Evolutionary conservation across 2,113 vertebrate genomes (phyloP).

Genomic region (Corythaixoides concolor): DNA sequence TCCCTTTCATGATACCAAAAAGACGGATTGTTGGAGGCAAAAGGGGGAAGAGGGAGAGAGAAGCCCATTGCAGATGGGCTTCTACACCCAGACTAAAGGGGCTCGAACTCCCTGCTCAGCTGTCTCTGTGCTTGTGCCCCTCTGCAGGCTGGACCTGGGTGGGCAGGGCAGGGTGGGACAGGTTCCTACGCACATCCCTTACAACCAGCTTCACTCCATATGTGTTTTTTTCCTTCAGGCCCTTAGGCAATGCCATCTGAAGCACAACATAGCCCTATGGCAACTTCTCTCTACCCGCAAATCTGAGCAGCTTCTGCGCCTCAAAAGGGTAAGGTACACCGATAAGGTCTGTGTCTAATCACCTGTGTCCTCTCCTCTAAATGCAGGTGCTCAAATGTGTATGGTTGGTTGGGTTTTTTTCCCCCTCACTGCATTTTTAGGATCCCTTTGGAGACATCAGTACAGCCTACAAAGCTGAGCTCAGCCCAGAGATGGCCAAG

Average conservation of each 20-base stretch:
- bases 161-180: neutral
- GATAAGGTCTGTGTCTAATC: neutral
- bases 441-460: slow-evolving; percentile 86
- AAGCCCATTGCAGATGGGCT: neutral
- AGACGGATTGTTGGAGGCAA: neutral
- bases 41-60: neutral
- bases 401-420: neutral
- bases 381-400: neutral
- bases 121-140: neutral
- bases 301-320: slow-evolving; percentile 86
- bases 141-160: neutral
- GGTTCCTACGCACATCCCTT: neutral
- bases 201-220: neutral
- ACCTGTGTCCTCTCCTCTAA: neutral
- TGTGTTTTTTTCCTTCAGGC: slow-evolving; percentile 69
- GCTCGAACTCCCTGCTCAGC: neutral
- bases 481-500: slow-evolving; percentile 61
- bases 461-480: slow-evolving; percentile 71
- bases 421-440: slow-evolving; percentile 52
- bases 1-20: neutral
- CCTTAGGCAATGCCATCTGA: slow-evolving; percentile 79
- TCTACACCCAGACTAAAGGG: too few species aligned
- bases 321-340: slow-evolving; percentile 78
- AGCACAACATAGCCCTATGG: slow-evolving; percentile 87
- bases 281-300: slow-evolving; percentile 87